Evolutionary conservation across 1,140 invertebrate species (phyloP).

Genomic region (Drosophila kohkoa): DNA sequence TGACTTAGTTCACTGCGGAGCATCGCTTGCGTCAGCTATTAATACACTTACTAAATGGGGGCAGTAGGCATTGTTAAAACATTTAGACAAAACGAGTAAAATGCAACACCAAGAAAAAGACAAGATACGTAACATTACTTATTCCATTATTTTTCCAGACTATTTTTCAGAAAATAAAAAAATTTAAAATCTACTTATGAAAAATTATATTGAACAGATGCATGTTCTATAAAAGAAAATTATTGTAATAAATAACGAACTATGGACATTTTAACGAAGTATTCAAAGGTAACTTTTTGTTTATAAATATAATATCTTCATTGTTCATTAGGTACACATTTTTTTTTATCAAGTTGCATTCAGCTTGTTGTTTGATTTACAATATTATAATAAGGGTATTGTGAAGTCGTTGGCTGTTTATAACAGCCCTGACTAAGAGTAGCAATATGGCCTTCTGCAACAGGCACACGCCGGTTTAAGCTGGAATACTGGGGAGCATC

Average conservation of each 20-base stretch:
- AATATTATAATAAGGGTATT: conserved; percentile 26
- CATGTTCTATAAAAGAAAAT: too few species aligned
- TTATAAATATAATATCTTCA: too few species aligned
- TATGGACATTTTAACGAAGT: too few species aligned
- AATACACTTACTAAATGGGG: neutral
- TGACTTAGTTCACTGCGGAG: conserved; percentile 22
- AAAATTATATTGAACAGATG: too few species aligned
- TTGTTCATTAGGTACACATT: too few species aligned
- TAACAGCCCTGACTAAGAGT: conserved; percentile 2
- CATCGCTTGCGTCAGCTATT: conserved; percentile 33
- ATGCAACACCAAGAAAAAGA: neutral
- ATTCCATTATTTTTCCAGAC: too few species aligned
- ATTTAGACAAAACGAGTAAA: neutral
- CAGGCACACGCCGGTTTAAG: conserved; percentile 65
- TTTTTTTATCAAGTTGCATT: neutral
- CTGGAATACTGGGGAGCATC: conserved; percentile 41
- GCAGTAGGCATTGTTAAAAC: neutral
- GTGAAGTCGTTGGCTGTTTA: neutral
- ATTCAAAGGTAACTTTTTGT: too few species aligned
- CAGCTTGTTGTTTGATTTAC: neutral
- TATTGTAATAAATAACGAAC: too few species aligned
- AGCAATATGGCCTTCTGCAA: conserved; percentile 59
- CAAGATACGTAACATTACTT: too few species aligned
- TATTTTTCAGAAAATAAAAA: too few species aligned
- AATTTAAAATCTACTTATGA: too few species aligned